A percentile compares a stretch with the other conserved stretches of the same genome.
phyloP scores from a whole-genome alignment of 2,113 vertebrate genomes.

The Psettodes erumei region DNA sequence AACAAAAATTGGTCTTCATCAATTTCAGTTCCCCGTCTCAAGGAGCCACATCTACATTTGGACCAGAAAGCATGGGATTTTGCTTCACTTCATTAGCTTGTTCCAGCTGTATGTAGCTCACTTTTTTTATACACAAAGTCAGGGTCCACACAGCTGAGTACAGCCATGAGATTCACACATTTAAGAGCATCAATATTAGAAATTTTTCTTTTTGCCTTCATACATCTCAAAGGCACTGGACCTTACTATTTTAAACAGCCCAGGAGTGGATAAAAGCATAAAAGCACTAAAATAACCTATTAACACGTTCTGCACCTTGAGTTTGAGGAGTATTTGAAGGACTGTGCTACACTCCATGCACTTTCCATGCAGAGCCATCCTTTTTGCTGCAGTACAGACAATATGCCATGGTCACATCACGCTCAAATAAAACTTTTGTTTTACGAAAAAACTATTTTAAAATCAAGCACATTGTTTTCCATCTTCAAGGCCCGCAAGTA shows the following conservation, averaged over 20 bases:
- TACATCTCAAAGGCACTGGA: conserved; percentile 67
- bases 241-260: conserved; percentile 47
- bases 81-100: conserved; percentile 13
- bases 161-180: conserved; percentile 9
- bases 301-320: conserved; percentile 11
- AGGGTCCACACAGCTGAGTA: neutral
- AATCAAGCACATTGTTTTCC: conserved; percentile 14
- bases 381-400: conserved; percentile 6
- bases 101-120: conserved; percentile 44
- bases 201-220: conserved; percentile 31
- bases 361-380: conserved; percentile 39
- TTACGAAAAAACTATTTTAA: neutral
- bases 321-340: neutral
- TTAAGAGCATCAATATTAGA: conserved; percentile 18
- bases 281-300: conserved; percentile 33
- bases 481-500: conserved; percentile 31
- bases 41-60: conserved; percentile 21
- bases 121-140: neutral
- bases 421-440: conserved; percentile 23
- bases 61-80: neutral
- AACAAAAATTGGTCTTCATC: conserved; percentile 20
- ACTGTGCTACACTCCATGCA: conserved; percentile 42
- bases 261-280: conserved; percentile 2
- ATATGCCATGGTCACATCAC: conserved; percentile 57
- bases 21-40: conserved; percentile 3